Conservation (phyloP, 2,888 invertebrate genomes). For the Lobophora halterata region DNA sequence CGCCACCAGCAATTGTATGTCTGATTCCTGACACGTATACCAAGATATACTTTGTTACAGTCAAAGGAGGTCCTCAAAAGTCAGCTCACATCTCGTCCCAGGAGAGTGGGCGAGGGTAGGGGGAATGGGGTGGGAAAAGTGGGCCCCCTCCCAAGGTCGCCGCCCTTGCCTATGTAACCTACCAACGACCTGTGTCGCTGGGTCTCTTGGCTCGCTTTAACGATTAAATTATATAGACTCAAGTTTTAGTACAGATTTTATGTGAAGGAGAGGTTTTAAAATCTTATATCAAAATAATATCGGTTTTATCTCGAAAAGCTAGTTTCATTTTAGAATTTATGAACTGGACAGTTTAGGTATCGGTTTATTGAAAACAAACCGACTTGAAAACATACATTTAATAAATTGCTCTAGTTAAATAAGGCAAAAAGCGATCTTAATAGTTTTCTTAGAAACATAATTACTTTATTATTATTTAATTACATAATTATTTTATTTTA, state of each 20-base stretch:
- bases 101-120: slow-evolving; percentile 27
- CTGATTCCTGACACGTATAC: slow-evolving; percentile 25
- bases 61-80: slow-evolving; percentile 62
- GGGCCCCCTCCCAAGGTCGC: slow-evolving; percentile 61
- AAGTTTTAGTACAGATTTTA: slow-evolving; percentile 27
- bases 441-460: too few species aligned
- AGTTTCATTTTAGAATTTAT: slow-evolving; percentile 7
- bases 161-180: slow-evolving; percentile 71
- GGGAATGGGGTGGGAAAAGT: slow-evolving; percentile 35
- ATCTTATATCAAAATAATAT: slow-evolving; percentile 14
- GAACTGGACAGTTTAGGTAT: too few species aligned
- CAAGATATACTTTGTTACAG: slow-evolving; percentile 41
- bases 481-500: too few species aligned
- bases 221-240: slow-evolving; percentile 61
- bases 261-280: slow-evolving; percentile 21
- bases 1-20: slow-evolving; percentile 16
- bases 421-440: too few species aligned
- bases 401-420: too few species aligned
- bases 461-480: too few species aligned
- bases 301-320: slow-evolving; percentile 11
- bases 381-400: too few species aligned
- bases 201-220: slow-evolving; percentile 49
- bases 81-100: slow-evolving; percentile 64
- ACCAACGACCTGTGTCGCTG: slow-evolving; percentile 66
- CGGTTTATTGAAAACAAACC: too few species aligned